These are phyloP conservation scores for Meloidogyne hapla DNA, from an alignment of 1,140 invertebrate genomes.

Conservation along the genomic window DNA sequence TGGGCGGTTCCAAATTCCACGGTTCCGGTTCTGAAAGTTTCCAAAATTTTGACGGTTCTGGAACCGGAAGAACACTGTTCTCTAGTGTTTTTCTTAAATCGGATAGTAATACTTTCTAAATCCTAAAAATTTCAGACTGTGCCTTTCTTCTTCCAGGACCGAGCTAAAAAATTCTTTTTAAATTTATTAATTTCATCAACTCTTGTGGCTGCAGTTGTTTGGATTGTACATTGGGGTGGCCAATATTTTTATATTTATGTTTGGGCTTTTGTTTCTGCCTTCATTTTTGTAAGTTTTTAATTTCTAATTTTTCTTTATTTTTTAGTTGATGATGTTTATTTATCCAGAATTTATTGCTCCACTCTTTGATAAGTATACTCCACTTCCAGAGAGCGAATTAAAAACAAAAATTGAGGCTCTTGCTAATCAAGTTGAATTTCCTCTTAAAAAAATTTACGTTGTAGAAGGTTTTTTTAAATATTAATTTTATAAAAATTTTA, in stretches of 20 bases:
- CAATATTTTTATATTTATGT: constrained; percentile 92
- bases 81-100: too few relatives aligned
- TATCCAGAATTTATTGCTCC: constrained; percentile 97
- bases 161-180: constrained; percentile 81
- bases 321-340: constrained; percentile 79
- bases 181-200: constrained; percentile 76
- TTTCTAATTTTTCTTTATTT: constrained; percentile 23
- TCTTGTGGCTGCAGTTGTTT: constrained; percentile 78
- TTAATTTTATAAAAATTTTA: constrained; percentile 34
- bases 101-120: too few relatives aligned
- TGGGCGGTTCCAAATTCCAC: too few relatives aligned
- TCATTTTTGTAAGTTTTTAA: constrained; percentile 66
- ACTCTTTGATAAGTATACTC: constrained; percentile 96
- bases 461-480: constrained; percentile 76
- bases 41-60: too few relatives aligned
- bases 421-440: constrained; percentile 83
- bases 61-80: too few relatives aligned
- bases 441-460: constrained; percentile 89
- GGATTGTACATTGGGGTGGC: constrained; percentile 78
- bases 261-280: constrained; percentile 82
- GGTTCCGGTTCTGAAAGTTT: too few relatives aligned
- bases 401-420: constrained; percentile 82
- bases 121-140: constrained; percentile 72
- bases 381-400: constrained; percentile 84
- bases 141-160: constrained; percentile 89